Conservation (phyloP, 2,113 vertebrate species). For the Australoheros scitulus region DNA sequence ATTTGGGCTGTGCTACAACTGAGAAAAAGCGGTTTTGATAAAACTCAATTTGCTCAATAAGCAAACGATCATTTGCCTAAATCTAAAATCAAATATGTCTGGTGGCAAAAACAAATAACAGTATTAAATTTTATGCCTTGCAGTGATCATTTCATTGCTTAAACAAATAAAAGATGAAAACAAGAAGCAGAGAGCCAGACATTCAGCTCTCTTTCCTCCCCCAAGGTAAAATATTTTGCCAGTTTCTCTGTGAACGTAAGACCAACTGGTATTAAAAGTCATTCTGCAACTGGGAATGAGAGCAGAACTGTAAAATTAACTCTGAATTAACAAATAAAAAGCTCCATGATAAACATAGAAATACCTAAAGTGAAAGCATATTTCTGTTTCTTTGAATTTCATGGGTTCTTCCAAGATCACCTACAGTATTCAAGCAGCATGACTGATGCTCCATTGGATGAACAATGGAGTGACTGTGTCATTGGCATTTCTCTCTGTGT, state of each 20-base stretch:
- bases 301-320: background rate
- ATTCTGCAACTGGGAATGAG: conserved; percentile 4
- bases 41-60: conserved; percentile 6
- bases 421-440: background rate
- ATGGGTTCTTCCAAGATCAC: conserved; percentile 17
- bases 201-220: background rate
- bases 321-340: conserved; percentile 12
- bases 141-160: background rate
- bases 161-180: conserved; percentile 24
- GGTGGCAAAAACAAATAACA: background rate
- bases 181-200: background rate
- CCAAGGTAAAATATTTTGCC: conserved; percentile 13
- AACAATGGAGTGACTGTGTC: conserved; percentile 44
- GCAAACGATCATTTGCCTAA: conserved; percentile 16
- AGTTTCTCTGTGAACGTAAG: conserved; percentile 29
- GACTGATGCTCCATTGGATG: conserved; percentile 39
- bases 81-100: conserved; percentile 24
- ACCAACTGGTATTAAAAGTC: conserved; percentile 31
- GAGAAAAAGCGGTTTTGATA: background rate
- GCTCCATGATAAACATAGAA: background rate
- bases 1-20: background rate
- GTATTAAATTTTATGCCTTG: background rate
- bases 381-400: conserved; percentile 13
- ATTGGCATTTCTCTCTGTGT: conserved; percentile 36
- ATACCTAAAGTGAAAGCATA: background rate